Conservation (phyloP, 2,888 invertebrate species). For the Chamaedrilus cognettii region DNA sequence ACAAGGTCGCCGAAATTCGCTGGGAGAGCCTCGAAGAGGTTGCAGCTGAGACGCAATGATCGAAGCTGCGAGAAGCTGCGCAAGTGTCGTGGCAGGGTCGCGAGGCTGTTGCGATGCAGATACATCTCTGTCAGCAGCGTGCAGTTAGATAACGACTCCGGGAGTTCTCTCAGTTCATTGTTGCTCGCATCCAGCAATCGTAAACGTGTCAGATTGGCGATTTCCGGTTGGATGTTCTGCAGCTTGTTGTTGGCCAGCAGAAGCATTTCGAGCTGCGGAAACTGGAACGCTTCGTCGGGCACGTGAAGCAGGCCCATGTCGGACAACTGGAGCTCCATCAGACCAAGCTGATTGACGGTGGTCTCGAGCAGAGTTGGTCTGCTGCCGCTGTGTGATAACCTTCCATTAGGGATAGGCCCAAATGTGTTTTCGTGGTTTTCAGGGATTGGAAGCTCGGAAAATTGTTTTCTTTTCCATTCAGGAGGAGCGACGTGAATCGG, state of each 20-base stretch:
- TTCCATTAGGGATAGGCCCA: too few species aligned
- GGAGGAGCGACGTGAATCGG: too few species aligned
- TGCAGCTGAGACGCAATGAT: constrained; percentile 34
- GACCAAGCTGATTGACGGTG: constrained; percentile 36
- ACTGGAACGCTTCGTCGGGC: constrained; percentile 46
- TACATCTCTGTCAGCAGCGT: constrained; percentile 48
- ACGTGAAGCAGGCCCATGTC: constrained; percentile 40
- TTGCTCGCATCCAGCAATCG: constrained; percentile 44
- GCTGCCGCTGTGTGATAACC: too few species aligned
- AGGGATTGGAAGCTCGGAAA: background rate
- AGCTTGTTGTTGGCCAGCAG: constrained; percentile 47
- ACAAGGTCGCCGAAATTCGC: constrained; percentile 48
- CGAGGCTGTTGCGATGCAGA: constrained; percentile 49
- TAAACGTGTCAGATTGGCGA: constrained; percentile 46
- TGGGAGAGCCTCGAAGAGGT: constrained; percentile 52
- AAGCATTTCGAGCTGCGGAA: constrained; percentile 47
- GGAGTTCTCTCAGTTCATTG: constrained; percentile 46
- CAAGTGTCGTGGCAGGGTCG: constrained; percentile 45
- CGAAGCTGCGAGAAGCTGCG: constrained; percentile 30
- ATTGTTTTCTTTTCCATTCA: too few species aligned
- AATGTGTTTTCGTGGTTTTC: too few species aligned
- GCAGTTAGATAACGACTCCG: constrained; percentile 54
- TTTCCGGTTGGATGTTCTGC: constrained; percentile 43
- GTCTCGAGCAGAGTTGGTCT: constrained; percentile 23
- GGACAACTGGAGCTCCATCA: constrained; percentile 46